Base-by-base conservation (phyloP, 1,140 invertebrate genomes). In the Proctacanthus coquilletti region DNA sequence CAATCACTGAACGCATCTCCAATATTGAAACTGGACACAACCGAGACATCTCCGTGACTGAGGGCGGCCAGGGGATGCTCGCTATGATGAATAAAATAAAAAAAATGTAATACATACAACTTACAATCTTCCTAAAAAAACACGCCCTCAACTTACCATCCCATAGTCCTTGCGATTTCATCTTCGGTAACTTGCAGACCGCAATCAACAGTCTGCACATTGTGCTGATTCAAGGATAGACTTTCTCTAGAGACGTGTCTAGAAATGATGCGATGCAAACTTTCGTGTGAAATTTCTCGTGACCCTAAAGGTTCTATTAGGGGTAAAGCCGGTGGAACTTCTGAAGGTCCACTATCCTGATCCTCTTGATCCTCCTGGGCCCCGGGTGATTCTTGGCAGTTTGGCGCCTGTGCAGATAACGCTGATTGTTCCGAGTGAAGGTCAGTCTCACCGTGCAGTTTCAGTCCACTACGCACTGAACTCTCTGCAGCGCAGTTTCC, bases 181-280 rank as follows among this genome's bases (percentile, higher is more conserved):
- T 89, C 85, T 64, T 91, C 85, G 2, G 84, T 91, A 2, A 89
- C 85, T 65, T 89, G 84, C 18, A 87, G 61, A 47, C 81, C 84
- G 40, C 71, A 78, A 51, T 87, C 83, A 66, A 40, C 65, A 70
- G 45, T 52, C 48, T 33, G 49, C 47, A 47, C 68, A 60, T 60
- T 64, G 66, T 60, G 37, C 63, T 62, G 40, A 64, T 65, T 46
- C 56, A 66, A 52, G 51, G 62, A 48, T 47, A 73, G 56, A 38
- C 71, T 61, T 60, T 77, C 73, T 44, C 75, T 69, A 2, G 56
- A 60, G 2, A 60, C 54, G 36, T 60, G 57, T 4, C 57, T 38
- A 11, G 56, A 58, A 32, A 76, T 63, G 55, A 75, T 66, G 41
- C 69, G 65, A 58, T 82, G 79, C 46, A 82, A 60, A 47, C 76